phyloP scores from a whole-genome alignment of 2,888 invertebrate species.

The Chaitophorus viminalis region DNA sequence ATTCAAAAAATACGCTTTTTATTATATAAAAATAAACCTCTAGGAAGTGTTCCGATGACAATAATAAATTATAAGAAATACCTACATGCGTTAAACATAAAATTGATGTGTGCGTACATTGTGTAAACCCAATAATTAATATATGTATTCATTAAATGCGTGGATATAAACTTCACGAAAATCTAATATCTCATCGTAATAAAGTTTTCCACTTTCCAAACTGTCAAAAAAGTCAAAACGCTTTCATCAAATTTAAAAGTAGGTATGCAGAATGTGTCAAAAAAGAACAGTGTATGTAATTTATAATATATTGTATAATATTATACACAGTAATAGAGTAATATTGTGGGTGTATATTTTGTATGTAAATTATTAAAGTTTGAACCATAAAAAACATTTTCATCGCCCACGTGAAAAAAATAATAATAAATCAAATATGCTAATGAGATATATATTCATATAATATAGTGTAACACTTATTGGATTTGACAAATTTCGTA shows the following conservation, averaged over 20 bases:
- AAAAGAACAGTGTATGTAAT: not conserved
- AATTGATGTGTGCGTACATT: not conserved
- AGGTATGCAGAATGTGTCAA: not conserved
- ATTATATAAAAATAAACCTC: not conserved
- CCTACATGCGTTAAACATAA: not conserved
- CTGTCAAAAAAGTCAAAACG: conserved; percentile 27
- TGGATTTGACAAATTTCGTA: conserved; percentile 39
- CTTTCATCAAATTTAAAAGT: conserved; percentile 23
- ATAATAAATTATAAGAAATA: not conserved
- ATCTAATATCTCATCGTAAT: not conserved
- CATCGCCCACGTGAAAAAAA: conserved; percentile 27
- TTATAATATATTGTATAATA: too few relatives aligned
- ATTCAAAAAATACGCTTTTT: not conserved
- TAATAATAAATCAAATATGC: conserved; percentile 48
- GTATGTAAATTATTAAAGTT: conserved; percentile 44
- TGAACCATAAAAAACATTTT: not conserved
- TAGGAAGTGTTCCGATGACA: not conserved
- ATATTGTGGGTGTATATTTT: conserved; percentile 14
- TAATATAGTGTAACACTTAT: not conserved
- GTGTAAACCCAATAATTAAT: not conserved
- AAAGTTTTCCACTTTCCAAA: conserved; percentile 23
- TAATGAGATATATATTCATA: not conserved
- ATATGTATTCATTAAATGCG: not conserved
- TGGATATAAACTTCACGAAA: not conserved
- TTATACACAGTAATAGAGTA: conserved; percentile 8